Evolutionary conservation across 2,797 vertebrate genomes (phyloP).

Genomic region (Natrix natrix): DNA sequence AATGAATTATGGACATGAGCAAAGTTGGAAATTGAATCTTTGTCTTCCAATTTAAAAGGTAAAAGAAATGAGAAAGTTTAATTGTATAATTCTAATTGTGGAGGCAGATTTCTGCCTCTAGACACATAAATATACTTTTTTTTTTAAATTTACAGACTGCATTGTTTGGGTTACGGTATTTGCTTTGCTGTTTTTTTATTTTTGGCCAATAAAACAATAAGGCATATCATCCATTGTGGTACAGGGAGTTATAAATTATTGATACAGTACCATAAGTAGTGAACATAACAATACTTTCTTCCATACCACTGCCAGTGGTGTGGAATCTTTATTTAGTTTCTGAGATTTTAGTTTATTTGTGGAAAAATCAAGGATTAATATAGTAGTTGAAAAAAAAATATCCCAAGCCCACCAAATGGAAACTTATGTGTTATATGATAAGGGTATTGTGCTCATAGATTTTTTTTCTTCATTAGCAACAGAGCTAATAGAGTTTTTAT

Average conservation of each 20-base stretch:
- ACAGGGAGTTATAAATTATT: background rate
- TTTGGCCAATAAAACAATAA: slow-evolving; percentile 52
- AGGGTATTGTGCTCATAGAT: background rate
- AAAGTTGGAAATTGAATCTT: background rate
- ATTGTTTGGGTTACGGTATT: slow-evolving; percentile 14
- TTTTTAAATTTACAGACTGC: rapidly evolving
- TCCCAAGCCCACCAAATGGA: background rate
- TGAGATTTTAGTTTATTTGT: background rate
- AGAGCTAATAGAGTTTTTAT: background rate
- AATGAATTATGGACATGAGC: background rate
- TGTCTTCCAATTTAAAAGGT: background rate
- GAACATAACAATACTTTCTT: no score
- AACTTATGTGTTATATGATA: background rate
- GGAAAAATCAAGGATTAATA: background rate
- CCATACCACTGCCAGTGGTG: no score
- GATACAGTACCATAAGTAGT: no score
- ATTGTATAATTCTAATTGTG: background rate
- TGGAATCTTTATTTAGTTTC: background rate
- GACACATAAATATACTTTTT: background rate
- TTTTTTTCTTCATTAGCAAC: background rate
- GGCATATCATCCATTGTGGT: slow-evolving; percentile 40
- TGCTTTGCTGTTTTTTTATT: slow-evolving; percentile 15
- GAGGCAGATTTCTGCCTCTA: background rate
- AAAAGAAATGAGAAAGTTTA: background rate
- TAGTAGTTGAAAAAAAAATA: background rate